These are phyloP conservation scores for Trochalopteron elliotii DNA, from an alignment of 2,113 vertebrate genomes.

Conservation along the genomic window DNA sequence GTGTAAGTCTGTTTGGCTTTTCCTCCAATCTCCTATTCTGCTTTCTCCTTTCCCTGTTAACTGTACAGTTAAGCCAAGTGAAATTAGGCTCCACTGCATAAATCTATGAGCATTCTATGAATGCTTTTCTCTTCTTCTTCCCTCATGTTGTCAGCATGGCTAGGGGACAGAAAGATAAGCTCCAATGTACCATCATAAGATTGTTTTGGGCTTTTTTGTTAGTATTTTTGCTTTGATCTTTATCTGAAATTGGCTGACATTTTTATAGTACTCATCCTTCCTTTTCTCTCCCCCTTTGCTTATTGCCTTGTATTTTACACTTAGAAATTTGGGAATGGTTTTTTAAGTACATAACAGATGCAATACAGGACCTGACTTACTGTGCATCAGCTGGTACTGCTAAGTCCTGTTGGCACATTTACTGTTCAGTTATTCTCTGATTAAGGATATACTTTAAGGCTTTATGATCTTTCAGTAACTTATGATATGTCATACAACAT, in stretches of 20 bases:
- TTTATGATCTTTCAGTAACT: background rate
- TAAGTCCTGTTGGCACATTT: background rate
- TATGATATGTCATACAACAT: background rate
- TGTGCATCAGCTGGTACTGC: background rate
- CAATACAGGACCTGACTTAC: background rate
- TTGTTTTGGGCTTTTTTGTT: background rate
- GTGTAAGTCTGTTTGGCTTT: background rate
- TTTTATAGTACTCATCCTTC: background rate
- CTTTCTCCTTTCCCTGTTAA: background rate
- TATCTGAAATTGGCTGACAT: background rate
- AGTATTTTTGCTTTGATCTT: background rate
- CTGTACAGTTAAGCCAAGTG: background rate
- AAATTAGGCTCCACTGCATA: background rate
- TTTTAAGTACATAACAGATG: background rate
- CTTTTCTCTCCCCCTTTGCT: background rate
- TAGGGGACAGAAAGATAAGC: background rate
- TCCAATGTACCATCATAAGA: accelerated
- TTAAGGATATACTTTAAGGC: background rate
- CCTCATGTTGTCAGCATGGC: background rate
- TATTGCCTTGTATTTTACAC: background rate
- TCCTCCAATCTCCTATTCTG: background rate
- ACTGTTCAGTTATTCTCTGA: background rate
- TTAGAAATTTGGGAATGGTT: background rate
- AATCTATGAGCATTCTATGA: background rate
- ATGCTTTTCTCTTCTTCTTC: background rate